Conservation (phyloP, 2,113 vertebrate species). For the Philantomba maxwellii region DNA sequence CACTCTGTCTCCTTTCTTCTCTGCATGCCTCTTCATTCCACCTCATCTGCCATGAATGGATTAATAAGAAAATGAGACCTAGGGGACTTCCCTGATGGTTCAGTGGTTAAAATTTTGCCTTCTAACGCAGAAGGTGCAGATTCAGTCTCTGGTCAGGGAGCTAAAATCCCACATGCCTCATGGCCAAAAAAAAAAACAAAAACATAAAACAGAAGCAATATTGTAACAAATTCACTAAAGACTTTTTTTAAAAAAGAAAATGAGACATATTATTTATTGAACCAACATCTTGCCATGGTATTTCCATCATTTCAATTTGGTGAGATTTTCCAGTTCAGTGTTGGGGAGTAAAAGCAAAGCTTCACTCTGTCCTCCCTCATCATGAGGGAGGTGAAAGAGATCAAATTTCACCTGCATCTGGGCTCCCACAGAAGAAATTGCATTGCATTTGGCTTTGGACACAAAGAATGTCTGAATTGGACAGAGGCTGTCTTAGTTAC, state of each 20-base stretch:
- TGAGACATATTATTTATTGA: not conserved
- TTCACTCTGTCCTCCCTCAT: not conserved
- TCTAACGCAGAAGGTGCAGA: not conserved
- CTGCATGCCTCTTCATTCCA: no score
- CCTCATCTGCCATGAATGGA: not conserved
- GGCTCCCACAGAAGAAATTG: not conserved
- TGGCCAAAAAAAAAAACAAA: not conserved
- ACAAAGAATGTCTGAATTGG: not conserved
- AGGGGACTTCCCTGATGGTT: not conserved
- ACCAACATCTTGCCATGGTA: not conserved
- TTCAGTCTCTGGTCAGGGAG: not conserved
- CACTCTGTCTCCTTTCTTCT: not conserved
- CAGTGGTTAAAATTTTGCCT: not conserved
- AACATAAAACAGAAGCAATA: not conserved
- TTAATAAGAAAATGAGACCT: not conserved
- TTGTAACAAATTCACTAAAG: not conserved
- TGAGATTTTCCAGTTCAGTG: not conserved
- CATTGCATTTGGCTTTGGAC: not conserved
- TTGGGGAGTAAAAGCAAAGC: not conserved
- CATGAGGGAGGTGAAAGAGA: not conserved
- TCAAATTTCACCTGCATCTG: not conserved
- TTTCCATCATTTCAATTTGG: not conserved
- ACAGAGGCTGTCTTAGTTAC: not conserved
- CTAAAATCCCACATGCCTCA: not conserved
- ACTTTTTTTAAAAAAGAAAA: not conserved